These are phyloP conservation scores for Mesembrinibis cayennensis DNA, from an alignment of 2,113 vertebrate genomes.

Conservation along the genomic window DNA sequence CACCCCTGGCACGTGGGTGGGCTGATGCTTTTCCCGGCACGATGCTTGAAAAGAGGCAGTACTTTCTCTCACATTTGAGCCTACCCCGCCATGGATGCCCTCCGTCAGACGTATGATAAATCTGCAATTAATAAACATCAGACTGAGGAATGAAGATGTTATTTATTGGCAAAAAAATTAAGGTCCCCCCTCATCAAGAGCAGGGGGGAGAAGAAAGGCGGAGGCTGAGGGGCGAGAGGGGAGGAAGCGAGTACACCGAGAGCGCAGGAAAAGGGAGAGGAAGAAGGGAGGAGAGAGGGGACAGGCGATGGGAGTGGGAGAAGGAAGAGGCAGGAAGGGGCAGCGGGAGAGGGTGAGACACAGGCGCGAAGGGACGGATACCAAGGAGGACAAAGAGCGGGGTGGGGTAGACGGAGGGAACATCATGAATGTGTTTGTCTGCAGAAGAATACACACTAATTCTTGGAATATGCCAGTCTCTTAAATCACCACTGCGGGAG, in stretches of 20 bases:
- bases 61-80: not conserved
- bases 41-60: not conserved
- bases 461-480: constrained; percentile 11
- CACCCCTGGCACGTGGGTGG: not conserved
- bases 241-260: not conserved
- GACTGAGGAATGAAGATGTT: not conserved
- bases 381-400: not conserved
- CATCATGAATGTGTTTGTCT: not conserved
- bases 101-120: not conserved
- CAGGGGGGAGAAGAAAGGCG: not conserved
- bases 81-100: not conserved
- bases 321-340: not conserved
- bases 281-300: not conserved
- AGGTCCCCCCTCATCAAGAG: not conserved
- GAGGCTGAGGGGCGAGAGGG: not conserved
- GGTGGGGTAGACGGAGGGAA: not conserved
- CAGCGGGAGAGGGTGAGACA: not conserved
- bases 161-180: not conserved
- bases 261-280: not conserved
- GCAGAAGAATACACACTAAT: not conserved
- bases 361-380: not conserved
- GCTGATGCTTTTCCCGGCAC: fast-evolving
- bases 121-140: not conserved
- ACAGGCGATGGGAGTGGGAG: not conserved
- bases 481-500: not conserved